Base-by-base conservation (phyloP, 2,888 invertebrate genomes). In the Agonum fuliginosum region DNA sequence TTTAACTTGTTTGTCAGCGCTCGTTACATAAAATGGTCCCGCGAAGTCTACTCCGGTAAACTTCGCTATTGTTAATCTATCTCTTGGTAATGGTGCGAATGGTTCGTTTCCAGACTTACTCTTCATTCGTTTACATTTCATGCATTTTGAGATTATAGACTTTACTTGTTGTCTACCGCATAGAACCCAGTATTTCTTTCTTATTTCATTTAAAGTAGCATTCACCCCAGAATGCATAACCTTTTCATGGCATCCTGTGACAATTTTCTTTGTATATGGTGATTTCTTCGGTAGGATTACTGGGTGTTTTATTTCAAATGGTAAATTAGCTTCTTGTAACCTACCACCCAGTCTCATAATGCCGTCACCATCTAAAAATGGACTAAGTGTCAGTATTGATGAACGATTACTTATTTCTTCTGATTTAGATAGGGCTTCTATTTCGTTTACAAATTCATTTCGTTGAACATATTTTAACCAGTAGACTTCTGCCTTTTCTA, bases 301-400 rank as follows among this genome's bases (percentile, higher is more conserved):
- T 30, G 69, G 69, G 43, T 37, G 41, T 43, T 41, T 69, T 10
- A 3, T 69, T 34, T 69, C 69, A 41, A 12, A 41, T 19, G 69
- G 22, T 34, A 69, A 6, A 14, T 4, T 10, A 41, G 69, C 3
- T 37, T 37, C n/a, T 17, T 69, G n/a, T 41, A 69, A 10, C 17
- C 69, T 30, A 12, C 69, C 69, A 37, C 69, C 14, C 17, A 69
- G n/a, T 69, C 69, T 34, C 17, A 69, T 12, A 69, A 69, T 46
- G 4, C 19, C 46, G 4, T 46, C 19, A 1, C 3, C 14, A 14
- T 46, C 17, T 46, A 46, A 46, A 46, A 46, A 46, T 3, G 19
- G 46, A 1, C 17, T 12, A 46, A 46, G 12, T 3, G 14, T 46
- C 46, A 46, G 14, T 17, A 46, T 46, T 46, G 46, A 14, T 12